Conservation (phyloP, 2,888 invertebrate species). For the Gymnosoma rotundatum region DNA sequence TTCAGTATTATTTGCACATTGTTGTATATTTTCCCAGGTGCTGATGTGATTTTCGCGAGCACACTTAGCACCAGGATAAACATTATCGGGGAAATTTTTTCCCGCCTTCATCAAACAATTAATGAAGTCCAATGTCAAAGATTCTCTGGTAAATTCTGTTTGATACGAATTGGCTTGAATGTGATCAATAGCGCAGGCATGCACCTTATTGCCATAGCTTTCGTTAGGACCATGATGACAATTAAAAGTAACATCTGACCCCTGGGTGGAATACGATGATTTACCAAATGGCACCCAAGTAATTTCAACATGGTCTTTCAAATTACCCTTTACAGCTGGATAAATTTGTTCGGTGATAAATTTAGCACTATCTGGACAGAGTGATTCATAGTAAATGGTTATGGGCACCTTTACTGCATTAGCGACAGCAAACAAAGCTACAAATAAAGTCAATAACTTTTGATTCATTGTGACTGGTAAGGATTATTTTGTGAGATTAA, state of each 20-base stretch:
- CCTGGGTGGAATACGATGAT: constrained; percentile 82
- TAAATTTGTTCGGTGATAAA: constrained; percentile 88
- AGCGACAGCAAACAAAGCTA: constrained; percentile 74
- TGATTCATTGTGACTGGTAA: constrained; percentile 70
- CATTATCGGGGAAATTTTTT: constrained; percentile 81
- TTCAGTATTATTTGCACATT: constrained; percentile 82
- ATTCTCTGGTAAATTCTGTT: constrained; percentile 80
- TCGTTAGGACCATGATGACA: constrained; percentile 89
- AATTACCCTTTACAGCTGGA: constrained; percentile 85
- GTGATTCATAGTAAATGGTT: constrained; percentile 88
- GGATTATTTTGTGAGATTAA: constrained; percentile 28
- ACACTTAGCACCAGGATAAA: constrained; percentile 80
- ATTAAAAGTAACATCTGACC: constrained; percentile 83
- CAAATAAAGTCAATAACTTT: constrained; percentile 73
- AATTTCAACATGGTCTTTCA: constrained; percentile 86
- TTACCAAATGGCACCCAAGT: constrained; percentile 89
- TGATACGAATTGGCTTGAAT: constrained; percentile 82
- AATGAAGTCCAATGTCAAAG: constrained; percentile 80
- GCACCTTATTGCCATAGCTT: constrained; percentile 89
- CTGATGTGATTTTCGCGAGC: constrained; percentile 82
- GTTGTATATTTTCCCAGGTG: constrained; percentile 82
- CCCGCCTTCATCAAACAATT: constrained; percentile 81
- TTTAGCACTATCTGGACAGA: constrained; percentile 89
- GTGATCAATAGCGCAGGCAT: constrained; percentile 84
- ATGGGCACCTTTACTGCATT: constrained; percentile 84